phyloP scores from a whole-genome alignment of 2,888 invertebrate genomes.

The Priocnemis perturbator region DNA sequence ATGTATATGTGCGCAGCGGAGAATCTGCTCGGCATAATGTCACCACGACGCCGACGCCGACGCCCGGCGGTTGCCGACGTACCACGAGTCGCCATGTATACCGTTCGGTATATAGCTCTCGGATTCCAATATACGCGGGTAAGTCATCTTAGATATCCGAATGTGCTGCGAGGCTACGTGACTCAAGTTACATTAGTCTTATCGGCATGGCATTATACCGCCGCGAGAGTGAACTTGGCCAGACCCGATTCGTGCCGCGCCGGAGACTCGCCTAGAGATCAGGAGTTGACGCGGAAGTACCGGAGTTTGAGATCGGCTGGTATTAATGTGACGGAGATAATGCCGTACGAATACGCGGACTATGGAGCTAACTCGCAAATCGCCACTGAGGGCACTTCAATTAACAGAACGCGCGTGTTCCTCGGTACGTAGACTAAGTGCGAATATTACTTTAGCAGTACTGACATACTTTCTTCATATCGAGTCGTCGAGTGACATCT shows the following conservation, averaged over 20 bases:
- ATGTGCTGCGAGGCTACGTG: slow-evolving; percentile 51
- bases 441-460: too few species aligned
- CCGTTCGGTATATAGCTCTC: slow-evolving; percentile 5
- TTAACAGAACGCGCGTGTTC: too few species aligned
- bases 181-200: slow-evolving; percentile 59
- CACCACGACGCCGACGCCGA: too few species aligned
- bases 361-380: slow-evolving; percentile 27
- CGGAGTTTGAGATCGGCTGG: slow-evolving; percentile 52
- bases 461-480: too few species aligned
- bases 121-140: slow-evolving; percentile 4
- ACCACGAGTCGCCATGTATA: neutral
- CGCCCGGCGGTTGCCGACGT: too few species aligned
- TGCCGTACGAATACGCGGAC: slow-evolving; percentile 21
- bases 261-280: slow-evolving; percentile 37
- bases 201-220: slow-evolving; percentile 41
- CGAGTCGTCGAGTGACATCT: slow-evolving; percentile 41
- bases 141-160: slow-evolving; percentile 46
- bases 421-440: too few species aligned
- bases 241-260: slow-evolving; percentile 47
- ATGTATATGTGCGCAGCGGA: too few species aligned
- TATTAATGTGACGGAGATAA: slow-evolving; percentile 53
- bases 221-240: slow-evolving; percentile 38
- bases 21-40: too few species aligned
- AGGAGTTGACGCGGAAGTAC: slow-evolving; percentile 42
- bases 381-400: slow-evolving; percentile 18